Evolutionary conservation across 1,140 invertebrate species (phyloP).

Genomic region (Bombus fervidus): DNA sequence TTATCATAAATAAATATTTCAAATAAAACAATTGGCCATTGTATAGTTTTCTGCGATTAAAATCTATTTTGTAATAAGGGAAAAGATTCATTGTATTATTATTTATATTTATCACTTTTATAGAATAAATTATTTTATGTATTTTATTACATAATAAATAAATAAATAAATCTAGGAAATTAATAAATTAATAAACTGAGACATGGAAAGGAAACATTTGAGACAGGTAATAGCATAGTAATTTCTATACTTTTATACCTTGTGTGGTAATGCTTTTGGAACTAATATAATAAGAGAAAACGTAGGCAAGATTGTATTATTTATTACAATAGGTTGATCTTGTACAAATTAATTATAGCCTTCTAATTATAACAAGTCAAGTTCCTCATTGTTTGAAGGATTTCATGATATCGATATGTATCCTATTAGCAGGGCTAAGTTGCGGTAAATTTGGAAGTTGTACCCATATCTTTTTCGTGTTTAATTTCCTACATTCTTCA

Average conservation of each 20-base stretch:
- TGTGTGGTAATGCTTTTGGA: neutral
- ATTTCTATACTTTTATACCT: no score
- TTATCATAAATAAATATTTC: no score
- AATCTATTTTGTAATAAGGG: no score
- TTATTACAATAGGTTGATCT: constrained; percentile 81
- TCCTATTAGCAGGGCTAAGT: constrained; percentile 79
- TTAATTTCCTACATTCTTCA: constrained; percentile 12
- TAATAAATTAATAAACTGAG: neutral
- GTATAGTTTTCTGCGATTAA: neutral
- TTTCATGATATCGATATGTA: constrained; percentile 80
- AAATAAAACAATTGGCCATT: constrained; percentile 4
- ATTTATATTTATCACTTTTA: neutral
- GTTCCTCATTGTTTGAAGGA: constrained; percentile 75
- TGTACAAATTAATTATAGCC: constrained; percentile 81
- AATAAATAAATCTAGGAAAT: no score
- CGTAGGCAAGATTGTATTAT: constrained; percentile 81
- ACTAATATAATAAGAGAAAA: neutral
- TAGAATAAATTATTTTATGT: neutral
- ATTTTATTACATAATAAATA: neutral
- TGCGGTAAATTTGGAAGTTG: constrained; percentile 71
- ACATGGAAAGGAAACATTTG: neutral
- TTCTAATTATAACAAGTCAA: constrained; percentile 79
- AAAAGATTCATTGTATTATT: neutral
- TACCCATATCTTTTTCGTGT: constrained; percentile 63
- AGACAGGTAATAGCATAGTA: no score